A percentile compares a stretch with the other conserved stretches of the same genome.
phyloP scores from a whole-genome alignment of 2,797 vertebrate species.

The Gallinago nigripennis region DNA sequence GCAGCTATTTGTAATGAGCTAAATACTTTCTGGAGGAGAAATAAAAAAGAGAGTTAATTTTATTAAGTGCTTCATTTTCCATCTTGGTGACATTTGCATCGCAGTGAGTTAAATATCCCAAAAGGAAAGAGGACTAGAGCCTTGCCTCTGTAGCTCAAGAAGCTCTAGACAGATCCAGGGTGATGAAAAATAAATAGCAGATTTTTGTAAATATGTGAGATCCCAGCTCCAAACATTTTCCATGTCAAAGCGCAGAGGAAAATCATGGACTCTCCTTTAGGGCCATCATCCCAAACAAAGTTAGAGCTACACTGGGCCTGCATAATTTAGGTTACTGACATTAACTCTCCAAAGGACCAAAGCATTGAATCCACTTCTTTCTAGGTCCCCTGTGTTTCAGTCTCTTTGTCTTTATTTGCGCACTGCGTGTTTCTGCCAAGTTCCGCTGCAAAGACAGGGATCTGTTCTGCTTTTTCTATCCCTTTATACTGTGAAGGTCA shows the following conservation, averaged over 20 bases:
- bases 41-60: slow-evolving; percentile 2
- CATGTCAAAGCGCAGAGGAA: not conserved
- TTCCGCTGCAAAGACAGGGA: not conserved
- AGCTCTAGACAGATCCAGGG: not conserved
- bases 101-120: not conserved
- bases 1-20: slow-evolving; percentile 8
- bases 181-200: not conserved
- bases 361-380: not conserved
- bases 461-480: not conserved
- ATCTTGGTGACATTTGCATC: not conserved
- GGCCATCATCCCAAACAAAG: not conserved
- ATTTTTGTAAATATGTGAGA: not conserved
- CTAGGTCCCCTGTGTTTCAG: not conserved
- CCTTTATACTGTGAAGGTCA: not conserved
- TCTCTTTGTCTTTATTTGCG: not conserved
- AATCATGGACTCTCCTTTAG: not conserved
- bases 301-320: not conserved
- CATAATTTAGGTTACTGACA: not conserved
- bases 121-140: not conserved
- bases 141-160: not conserved
- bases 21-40: slow-evolving; percentile 18
- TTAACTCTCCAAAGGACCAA: fast-evolving
- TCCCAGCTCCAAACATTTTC: not conserved
- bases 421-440: not conserved
- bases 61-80: not conserved